A percentile compares a stretch with the other conserved stretches of the same genome.
phyloP scores from a whole-genome alignment of 2,113 vertebrate species.

The Indri indri region DNA sequence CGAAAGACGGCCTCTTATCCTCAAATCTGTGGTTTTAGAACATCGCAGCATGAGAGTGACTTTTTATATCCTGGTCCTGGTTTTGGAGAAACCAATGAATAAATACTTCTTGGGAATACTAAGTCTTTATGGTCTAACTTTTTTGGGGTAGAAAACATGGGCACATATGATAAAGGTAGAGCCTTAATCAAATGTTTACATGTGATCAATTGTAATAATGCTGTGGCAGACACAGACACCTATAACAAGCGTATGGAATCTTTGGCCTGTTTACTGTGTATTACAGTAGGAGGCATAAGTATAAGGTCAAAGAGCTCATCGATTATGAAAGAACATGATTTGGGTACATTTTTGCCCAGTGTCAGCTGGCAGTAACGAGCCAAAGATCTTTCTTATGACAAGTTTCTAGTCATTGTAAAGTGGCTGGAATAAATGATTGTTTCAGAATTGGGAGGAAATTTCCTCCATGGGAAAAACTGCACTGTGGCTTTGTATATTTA shows the following conservation, averaged over 20 bases:
- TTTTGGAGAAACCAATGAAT: not conserved
- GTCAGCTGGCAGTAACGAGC: not conserved
- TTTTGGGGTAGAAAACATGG: not conserved
- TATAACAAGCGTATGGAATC: not conserved
- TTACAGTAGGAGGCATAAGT: not conserved
- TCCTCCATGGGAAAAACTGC: not conserved
- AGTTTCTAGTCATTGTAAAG: constrained; percentile 13
- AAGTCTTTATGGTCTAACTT: not conserved
- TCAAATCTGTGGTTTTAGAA: constrained; percentile 1
- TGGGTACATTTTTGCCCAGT: not conserved
- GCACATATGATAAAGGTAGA: not conserved
- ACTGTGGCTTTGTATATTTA: constrained; percentile 41
- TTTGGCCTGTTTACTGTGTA: not conserved
- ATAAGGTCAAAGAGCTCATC: not conserved
- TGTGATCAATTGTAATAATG: not conserved
- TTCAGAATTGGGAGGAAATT: constrained; percentile 10
- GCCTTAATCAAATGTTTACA: not conserved
- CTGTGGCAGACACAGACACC: not conserved
- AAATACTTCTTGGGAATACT: not conserved
- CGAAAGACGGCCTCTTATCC: not conserved
- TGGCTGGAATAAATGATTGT: not conserved
- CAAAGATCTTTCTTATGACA: not conserved
- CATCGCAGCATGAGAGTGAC: not conserved
- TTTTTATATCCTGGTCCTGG: not conserved
- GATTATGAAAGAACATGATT: not conserved